These are phyloP conservation scores for Stenodera caucasica DNA, from an alignment of 2,888 invertebrate genomes.

Conservation along the genomic window DNA sequence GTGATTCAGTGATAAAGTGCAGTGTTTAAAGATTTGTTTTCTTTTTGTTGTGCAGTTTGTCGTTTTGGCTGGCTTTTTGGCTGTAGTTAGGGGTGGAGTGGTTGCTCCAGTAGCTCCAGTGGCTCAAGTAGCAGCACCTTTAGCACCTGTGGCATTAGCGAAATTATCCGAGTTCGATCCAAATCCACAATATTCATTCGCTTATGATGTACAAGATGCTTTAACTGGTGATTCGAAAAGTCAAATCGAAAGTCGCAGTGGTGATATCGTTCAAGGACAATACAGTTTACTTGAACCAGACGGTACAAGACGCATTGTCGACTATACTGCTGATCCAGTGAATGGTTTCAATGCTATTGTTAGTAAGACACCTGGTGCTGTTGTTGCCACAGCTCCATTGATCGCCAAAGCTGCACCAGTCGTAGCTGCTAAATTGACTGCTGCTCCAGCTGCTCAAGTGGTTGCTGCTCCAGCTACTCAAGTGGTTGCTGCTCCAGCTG, in stretches of 20 bases:
- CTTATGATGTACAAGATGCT: slow-evolving; percentile 70
- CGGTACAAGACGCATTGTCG: slow-evolving; percentile 64
- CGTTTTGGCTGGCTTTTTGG: slow-evolving; percentile 38
- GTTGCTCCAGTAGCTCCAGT: slow-evolving; percentile 53
- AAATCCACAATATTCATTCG: slow-evolving; percentile 68
- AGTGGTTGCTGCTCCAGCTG: slow-evolving; percentile 29
- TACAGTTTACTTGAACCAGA: slow-evolving; percentile 68
- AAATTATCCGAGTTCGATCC: slow-evolving; percentile 61
- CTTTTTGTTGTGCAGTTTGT: slow-evolving; percentile 35
- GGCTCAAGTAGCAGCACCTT: slow-evolving; percentile 48
- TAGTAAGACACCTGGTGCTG: slow-evolving; percentile 59
- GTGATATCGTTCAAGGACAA: slow-evolving; percentile 66
- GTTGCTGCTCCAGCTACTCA: slow-evolving; percentile 38
- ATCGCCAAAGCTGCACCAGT: slow-evolving; percentile 52
- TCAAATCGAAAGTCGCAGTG: slow-evolving; percentile 60
- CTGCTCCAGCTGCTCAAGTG: slow-evolving; percentile 43
- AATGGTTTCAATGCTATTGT: slow-evolving; percentile 71
- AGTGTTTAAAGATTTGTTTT: background rate
- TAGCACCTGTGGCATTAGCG: slow-evolving; percentile 53
- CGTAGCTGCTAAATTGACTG: slow-evolving; percentile 26
- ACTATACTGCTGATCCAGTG: slow-evolving; percentile 68
- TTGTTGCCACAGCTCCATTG: slow-evolving; percentile 44
- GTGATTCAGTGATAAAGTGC: slow-evolving; percentile 1
- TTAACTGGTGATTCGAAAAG: slow-evolving; percentile 64
- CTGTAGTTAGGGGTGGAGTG: slow-evolving; percentile 37